These are phyloP conservation scores for Epistrophe grossulariae DNA, from an alignment of 2,888 invertebrate genomes.

Conservation along the genomic window DNA sequence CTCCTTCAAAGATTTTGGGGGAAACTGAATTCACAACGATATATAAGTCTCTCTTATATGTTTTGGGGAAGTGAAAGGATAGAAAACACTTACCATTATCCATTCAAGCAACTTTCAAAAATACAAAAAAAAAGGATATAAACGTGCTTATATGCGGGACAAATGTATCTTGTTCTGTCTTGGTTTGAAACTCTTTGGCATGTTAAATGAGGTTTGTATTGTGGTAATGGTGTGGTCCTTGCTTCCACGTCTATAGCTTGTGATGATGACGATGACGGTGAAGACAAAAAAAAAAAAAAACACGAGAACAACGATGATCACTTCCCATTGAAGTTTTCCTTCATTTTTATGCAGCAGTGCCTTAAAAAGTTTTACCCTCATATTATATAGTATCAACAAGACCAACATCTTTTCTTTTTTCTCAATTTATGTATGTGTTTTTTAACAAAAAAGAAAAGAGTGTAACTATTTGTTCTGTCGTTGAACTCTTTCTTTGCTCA, in stretches of 20 bases:
- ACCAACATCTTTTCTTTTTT: constrained; percentile 15
- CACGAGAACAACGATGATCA: constrained; percentile 55
- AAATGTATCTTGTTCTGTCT: constrained; percentile 38
- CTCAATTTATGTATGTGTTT: not conserved
- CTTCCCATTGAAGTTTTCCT: constrained; percentile 60
- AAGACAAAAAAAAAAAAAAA: not conserved
- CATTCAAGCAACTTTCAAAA: constrained; percentile 54
- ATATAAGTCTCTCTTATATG: not conserved
- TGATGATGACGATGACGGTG: constrained; percentile 41
- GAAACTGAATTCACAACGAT: not conserved
- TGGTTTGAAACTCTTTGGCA: constrained; percentile 15
- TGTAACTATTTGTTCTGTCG: constrained; percentile 46
- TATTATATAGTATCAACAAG: not conserved
- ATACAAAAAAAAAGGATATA: constrained; percentile 33
- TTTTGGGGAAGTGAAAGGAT: constrained; percentile 28
- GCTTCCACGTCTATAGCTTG: not conserved
- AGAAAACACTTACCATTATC: constrained; percentile 65
- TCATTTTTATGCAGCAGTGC: constrained; percentile 62
- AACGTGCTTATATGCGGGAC: constrained; percentile 58
- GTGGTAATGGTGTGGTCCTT: constrained; percentile 5
- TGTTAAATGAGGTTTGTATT: constrained; percentile 30
- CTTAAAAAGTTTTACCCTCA: constrained; percentile 55
- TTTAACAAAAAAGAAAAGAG: not conserved
- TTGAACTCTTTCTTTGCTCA: constrained; percentile 32
- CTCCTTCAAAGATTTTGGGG: constrained; percentile 4